These are phyloP conservation scores for Psittacus erithacus DNA, from an alignment of 2,113 vertebrate genomes.

Conservation along the genomic window DNA sequence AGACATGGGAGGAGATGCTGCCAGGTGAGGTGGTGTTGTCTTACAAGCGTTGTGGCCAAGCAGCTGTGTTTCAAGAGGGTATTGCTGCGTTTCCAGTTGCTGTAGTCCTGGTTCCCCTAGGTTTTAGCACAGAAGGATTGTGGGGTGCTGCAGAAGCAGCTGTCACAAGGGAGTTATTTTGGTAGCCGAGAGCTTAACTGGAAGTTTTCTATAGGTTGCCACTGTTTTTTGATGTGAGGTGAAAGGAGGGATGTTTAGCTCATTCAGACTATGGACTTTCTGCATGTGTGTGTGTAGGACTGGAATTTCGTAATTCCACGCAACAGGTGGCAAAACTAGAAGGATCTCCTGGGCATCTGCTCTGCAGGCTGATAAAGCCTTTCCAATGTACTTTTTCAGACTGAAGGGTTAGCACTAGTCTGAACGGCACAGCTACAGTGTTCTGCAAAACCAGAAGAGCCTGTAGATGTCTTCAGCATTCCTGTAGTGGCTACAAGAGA, in stretches of 20 bases:
- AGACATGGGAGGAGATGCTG: background rate
- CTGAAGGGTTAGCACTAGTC: background rate
- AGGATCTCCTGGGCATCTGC: background rate
- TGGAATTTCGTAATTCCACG: background rate
- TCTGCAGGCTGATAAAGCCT: background rate
- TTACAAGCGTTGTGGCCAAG: background rate
- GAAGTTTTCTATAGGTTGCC: background rate
- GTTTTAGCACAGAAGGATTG: background rate
- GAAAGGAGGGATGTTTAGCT: background rate
- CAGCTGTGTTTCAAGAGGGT: background rate
- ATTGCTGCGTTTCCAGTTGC: background rate
- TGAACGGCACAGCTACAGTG: background rate
- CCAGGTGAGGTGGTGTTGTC: background rate
- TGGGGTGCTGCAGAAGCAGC: background rate
- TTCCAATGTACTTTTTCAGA: background rate
- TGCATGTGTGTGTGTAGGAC: background rate
- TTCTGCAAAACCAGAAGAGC: background rate
- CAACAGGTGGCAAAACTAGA: background rate
- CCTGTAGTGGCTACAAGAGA: background rate
- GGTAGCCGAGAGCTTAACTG: background rate
- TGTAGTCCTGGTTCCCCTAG: background rate
- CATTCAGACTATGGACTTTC: rapidly evolving
- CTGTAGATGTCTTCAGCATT: background rate
- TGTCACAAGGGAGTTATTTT: background rate
- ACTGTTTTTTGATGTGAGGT: background rate